phyloP scores from a whole-genome alignment of 2,113 vertebrate species.

The Rafetus swinhoei region DNA sequence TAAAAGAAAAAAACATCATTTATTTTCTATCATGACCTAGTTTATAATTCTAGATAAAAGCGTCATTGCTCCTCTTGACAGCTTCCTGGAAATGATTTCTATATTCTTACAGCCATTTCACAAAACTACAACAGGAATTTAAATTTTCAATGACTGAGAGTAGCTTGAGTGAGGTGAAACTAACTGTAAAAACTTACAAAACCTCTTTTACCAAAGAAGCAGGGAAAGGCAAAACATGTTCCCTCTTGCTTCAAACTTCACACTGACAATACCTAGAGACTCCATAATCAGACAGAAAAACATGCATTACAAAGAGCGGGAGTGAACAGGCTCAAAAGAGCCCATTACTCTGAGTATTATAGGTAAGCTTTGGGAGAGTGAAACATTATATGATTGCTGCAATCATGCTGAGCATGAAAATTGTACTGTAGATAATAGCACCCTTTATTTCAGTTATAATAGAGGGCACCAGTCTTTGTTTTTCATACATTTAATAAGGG shows the following conservation, averaged over 20 bases:
- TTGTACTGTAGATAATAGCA: constrained; percentile 21
- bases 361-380: constrained; percentile 23
- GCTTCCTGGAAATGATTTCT: constrained; percentile 24
- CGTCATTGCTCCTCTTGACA: not conserved
- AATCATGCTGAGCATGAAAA: constrained; percentile 34
- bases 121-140: not conserved
- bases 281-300: constrained; percentile 38
- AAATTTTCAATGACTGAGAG: constrained; percentile 14
- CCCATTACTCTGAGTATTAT: constrained; percentile 25
- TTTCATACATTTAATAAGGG: constrained; percentile 51
- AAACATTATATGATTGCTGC: constrained; percentile 41
- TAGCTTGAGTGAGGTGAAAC: not conserved
- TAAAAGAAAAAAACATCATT: not conserved
- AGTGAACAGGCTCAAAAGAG: constrained; percentile 5
- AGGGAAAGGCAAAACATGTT: not conserved
- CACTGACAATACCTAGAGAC: not conserved
- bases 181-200: not conserved
- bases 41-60: not conserved
- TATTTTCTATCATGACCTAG: not conserved
- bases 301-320: not conserved
- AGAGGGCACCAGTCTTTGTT: not conserved
- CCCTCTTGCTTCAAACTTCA: constrained; percentile 41
- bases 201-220: not conserved
- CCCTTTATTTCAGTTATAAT: constrained; percentile 38
- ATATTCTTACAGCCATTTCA: constrained; percentile 15